Conservation (phyloP, 2,797 vertebrate genomes). For the Clarias fuscus region DNA sequence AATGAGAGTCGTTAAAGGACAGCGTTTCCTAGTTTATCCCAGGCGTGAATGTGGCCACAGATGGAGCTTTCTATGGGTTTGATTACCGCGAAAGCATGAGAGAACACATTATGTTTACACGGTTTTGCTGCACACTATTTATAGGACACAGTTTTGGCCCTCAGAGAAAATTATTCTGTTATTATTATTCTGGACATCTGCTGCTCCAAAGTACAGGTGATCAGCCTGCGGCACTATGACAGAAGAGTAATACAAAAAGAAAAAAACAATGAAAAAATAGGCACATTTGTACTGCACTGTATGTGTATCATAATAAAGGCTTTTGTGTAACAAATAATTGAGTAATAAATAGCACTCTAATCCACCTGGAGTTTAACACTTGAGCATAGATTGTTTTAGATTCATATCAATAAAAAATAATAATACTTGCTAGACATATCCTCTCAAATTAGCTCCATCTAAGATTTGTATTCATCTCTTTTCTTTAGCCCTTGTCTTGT, state of each 20-base stretch:
- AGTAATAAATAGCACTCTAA: neutral
- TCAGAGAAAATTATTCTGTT: slow-evolving; percentile 46
- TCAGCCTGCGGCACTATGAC: slow-evolving; percentile 17
- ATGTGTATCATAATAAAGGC: neutral
- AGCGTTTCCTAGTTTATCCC: slow-evolving; percentile 40
- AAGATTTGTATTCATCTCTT: too few relatives aligned
- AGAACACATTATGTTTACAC: slow-evolving; percentile 60
- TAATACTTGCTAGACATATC: neutral
- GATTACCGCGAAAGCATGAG: slow-evolving; percentile 54
- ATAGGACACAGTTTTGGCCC: slow-evolving; percentile 48
- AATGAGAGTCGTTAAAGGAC: slow-evolving; percentile 41
- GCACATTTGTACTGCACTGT: neutral
- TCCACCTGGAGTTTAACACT: neutral
- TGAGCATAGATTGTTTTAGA: neutral
- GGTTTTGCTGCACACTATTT: slow-evolving; percentile 55
- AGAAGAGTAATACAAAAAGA: neutral
- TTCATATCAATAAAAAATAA: neutral
- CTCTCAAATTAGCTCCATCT: neutral
- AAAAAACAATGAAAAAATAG: neutral
- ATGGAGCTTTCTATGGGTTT: slow-evolving; percentile 50
- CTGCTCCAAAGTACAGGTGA: slow-evolving; percentile 41
- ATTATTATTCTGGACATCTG: slow-evolving; percentile 50
- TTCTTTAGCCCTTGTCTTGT: too few relatives aligned
- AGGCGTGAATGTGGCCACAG: slow-evolving; percentile 44
- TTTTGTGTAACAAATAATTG: neutral